Conservation (phyloP, 1,140 invertebrate species). For the Drosophila athabasca region DNA sequence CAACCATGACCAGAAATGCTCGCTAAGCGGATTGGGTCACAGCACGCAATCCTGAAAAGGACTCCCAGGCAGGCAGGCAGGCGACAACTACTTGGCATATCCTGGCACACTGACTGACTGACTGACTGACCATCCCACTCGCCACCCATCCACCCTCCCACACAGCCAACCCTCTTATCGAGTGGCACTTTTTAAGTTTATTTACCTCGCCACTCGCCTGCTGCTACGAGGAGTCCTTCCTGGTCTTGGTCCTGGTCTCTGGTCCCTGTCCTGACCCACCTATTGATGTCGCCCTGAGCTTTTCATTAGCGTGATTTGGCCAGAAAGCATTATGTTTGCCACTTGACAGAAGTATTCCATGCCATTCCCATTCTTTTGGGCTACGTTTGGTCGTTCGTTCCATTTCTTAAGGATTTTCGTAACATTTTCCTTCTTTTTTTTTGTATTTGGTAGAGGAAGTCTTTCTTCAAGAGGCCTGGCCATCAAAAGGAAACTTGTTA, state of each 20-base stretch:
- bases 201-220: slow-evolving; percentile 66
- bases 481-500: slow-evolving; percentile 42
- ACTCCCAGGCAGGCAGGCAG: slow-evolving; percentile 28
- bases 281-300: slow-evolving; percentile 64
- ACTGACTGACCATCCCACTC: slow-evolving; percentile 30
- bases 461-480: slow-evolving; percentile 5
- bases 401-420: too few species aligned
- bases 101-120: slow-evolving; percentile 55
- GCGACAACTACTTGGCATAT: slow-evolving; percentile 78
- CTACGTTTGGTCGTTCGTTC: too few species aligned
- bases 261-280: slow-evolving; percentile 41
- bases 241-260: too few species aligned
- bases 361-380: slow-evolving; percentile 23
- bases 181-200: slow-evolving; percentile 78
- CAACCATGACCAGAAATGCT: slow-evolving; percentile 20
- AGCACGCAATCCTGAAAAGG: slow-evolving; percentile 47
- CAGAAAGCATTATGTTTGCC: slow-evolving; percentile 62
- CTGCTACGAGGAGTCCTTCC: neutral
- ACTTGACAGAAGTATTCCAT: slow-evolving; percentile 38
- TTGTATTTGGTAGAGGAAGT: neutral
- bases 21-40: slow-evolving; percentile 74
- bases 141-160: neutral
- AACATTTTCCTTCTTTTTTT: neutral
- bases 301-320: slow-evolving; percentile 78
- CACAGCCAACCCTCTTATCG: slow-evolving; percentile 23